Percentiles rank a stretch among this genome's conserved stretches.
Conservation (phyloP, 2,797 vertebrate species). For the Vultur gryphus region DNA sequence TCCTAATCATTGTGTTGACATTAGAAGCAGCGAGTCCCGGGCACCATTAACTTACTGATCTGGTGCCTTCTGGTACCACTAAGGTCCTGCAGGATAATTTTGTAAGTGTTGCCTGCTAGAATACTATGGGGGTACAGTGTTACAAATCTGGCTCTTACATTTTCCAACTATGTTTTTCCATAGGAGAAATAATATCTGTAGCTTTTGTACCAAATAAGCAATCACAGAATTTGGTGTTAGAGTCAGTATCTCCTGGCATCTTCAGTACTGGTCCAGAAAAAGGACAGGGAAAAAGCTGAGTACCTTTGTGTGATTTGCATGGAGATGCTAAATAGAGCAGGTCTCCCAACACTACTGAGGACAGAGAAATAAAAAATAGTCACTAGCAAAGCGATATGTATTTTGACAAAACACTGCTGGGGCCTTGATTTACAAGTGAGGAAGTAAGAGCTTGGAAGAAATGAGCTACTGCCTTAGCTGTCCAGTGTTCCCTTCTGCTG, state of each 20-base stretch:
- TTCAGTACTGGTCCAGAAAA: not conserved
- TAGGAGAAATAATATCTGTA: not conserved
- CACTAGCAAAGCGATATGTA: not conserved
- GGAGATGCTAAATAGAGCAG: not conserved
- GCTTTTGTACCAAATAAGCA: not conserved
- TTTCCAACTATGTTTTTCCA: not conserved
- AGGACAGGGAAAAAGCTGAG: not conserved
- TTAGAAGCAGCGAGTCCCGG: not conserved
- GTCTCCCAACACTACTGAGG: not conserved
- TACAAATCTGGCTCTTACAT: not conserved
- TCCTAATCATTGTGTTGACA: not conserved
- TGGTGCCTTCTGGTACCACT: not conserved
- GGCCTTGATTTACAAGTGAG: not conserved
- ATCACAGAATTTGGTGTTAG: not conserved
- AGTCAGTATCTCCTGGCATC: not conserved
- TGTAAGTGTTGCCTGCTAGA: not conserved
- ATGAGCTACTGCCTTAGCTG: not conserved
- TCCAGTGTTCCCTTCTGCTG: not conserved
- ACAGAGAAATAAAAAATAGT: not conserved
- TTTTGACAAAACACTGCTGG: not conserved
- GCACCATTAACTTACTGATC: not conserved
- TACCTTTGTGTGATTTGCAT: not conserved
- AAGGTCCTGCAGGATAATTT: not conserved
- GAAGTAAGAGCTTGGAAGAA: not conserved
- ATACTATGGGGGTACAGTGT: not conserved